Base-by-base conservation (phyloP, 2,888 invertebrate genomes). In the Notocelia uddmanniana region DNA sequence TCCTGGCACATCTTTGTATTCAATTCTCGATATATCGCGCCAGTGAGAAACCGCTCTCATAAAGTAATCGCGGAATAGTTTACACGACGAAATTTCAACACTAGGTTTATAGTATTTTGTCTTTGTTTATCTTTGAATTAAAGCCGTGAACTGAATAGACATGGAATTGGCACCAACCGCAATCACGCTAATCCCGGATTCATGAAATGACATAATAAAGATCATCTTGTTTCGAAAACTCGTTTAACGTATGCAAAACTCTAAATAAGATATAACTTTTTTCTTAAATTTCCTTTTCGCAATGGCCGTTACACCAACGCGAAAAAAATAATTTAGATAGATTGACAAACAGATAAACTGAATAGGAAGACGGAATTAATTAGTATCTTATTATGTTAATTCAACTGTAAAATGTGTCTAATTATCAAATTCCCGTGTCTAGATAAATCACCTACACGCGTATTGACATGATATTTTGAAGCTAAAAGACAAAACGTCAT, bases 161-260 rank as follows among this genome's bases (percentile, higher is more conserved):
- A 76, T 77, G 75, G 76, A 78, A 77, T 76, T 77, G 78, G 79
- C 76, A 77, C 76, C 77, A 75, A 74, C 78, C 75, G 78, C 78
- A 81, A 79, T 75, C 76, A 74, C 77, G 77, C 77, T 76, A 81
- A 76, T 64, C 69, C 57, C 23, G 59, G 60, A 55, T 67, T 71
- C 34, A 3, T 34, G 21, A 48, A 67, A 71, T 34, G 52, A 23
- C 67, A 67, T 54, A 60, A 67, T 67, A 67, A 60, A 55, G 54
- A 64, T 70, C 63, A 63, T 69, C 41, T 13, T 45, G 31, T 64
- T 70, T n/a, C 58, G 52, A 41, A n/a, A 70, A 70, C 37, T 41
- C 19, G 41, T 69, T 68, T 54, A 54, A 54, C 21, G 5, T 37
- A 31, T 19, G 52, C 37, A 54, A 18, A 52, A 45, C 45, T 45